These are phyloP conservation scores for Phortica variegata DNA, from an alignment of 1,140 invertebrate species.

Conservation along the genomic window DNA sequence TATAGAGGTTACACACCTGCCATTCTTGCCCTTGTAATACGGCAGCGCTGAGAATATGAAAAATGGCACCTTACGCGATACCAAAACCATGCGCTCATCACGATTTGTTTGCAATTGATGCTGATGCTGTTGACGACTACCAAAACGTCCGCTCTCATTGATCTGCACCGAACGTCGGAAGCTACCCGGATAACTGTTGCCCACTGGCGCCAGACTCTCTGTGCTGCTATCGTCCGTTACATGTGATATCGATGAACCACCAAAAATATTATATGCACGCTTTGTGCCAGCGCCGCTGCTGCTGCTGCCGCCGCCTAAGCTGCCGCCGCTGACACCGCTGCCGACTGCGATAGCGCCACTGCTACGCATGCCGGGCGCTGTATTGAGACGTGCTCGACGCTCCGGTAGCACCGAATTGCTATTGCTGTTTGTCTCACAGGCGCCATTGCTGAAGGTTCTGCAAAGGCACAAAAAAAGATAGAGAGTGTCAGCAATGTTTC, in stretches of 20 bases:
- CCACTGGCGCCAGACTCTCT: constrained; percentile 48
- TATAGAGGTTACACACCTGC: constrained; percentile 61
- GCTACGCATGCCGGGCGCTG: constrained; percentile 47
- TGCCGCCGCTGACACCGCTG: constrained; percentile 5
- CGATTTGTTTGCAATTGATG: constrained; percentile 20
- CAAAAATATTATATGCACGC: constrained; percentile 42
- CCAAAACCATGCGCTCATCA: constrained; percentile 76
- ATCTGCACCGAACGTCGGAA: constrained; percentile 64
- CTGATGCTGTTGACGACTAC: constrained; percentile 11
- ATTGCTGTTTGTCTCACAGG: too few relatives aligned
- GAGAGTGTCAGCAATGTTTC: background rate
- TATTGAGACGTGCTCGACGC: constrained; percentile 47
- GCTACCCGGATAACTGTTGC: constrained; percentile 54
- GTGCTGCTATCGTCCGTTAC: constrained; percentile 53
- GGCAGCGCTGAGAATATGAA: constrained; percentile 81
- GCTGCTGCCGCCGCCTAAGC: constrained; percentile 13
- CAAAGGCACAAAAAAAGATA: constrained; percentile 1
- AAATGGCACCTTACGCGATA: constrained; percentile 72
- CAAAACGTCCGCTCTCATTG: constrained; percentile 25
- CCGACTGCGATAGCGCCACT: background rate
- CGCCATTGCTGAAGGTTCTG: constrained; percentile 55
- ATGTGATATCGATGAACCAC: constrained; percentile 46
- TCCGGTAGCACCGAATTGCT: constrained; percentile 39
- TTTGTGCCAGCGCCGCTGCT: constrained; percentile 32
- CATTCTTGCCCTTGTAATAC: constrained; percentile 70